phyloP scores from a whole-genome alignment of 2,113 vertebrate species.

The Scomber japonicus region DNA sequence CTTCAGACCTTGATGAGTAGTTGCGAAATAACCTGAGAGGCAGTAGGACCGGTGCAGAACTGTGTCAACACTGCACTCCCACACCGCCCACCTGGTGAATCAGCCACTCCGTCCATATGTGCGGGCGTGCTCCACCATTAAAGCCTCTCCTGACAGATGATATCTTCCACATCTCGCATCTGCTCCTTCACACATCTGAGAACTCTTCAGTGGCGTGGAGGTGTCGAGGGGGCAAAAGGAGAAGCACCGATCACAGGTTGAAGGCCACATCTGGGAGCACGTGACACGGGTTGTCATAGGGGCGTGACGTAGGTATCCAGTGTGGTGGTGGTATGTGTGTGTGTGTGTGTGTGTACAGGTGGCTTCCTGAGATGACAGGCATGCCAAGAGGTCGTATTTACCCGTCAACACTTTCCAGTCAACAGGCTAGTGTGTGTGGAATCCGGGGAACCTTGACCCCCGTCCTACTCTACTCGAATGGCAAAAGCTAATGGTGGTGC shows the following conservation, averaged over 20 bases:
- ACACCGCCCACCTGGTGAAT: conserved; percentile 38
- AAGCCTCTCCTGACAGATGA: conserved; percentile 59
- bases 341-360: conserved; percentile 60
- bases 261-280: conserved; percentile 67
- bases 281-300: conserved; percentile 37
- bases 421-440: conserved; percentile 50
- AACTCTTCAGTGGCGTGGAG: conserved; percentile 16
- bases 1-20: conserved; percentile 27
- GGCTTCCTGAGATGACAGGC: conserved; percentile 58
- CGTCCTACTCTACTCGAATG: conserved; percentile 47
- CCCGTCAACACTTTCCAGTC: conserved; percentile 64
- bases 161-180: conserved; percentile 51
- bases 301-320: conserved; percentile 18
- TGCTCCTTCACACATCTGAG: conserved; percentile 52
- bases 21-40: conserved; percentile 37
- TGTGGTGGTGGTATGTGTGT: not conserved
- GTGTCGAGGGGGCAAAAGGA: not conserved
- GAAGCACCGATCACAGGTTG: conserved; percentile 25
- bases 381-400: conserved; percentile 65
- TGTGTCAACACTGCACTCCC: conserved; percentile 50
- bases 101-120: conserved; percentile 51
- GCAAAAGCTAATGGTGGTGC: conserved; percentile 57
- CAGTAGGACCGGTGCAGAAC: not conserved
- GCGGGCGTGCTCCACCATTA: conserved; percentile 40
- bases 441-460: conserved; percentile 62